These are phyloP conservation scores for Pampusana beccarii DNA, from an alignment of 2,113 vertebrate species.

Conservation along the genomic window DNA sequence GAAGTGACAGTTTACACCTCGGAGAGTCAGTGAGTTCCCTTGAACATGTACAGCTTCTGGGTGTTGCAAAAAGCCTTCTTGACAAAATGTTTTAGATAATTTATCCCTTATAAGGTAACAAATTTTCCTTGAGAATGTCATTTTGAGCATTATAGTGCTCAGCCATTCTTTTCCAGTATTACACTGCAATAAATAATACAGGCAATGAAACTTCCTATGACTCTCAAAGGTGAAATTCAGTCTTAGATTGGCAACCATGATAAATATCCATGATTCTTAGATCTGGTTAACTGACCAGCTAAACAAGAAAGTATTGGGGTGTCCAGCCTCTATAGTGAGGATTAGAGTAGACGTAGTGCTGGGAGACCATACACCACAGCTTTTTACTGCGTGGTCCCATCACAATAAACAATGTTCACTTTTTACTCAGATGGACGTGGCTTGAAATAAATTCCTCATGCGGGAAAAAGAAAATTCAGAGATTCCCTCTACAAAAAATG, in stretches of 20 bases:
- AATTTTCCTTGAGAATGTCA: slow-evolving; percentile 40
- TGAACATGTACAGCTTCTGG: neutral
- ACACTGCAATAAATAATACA: slow-evolving; percentile 7
- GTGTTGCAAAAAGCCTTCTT: neutral
- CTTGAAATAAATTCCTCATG: neutral
- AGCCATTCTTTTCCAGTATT: slow-evolving; percentile 15
- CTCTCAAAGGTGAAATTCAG: slow-evolving; percentile 57
- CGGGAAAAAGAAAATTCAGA: neutral
- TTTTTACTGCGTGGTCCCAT: neutral
- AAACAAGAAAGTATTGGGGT: neutral
- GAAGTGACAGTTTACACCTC: neutral
- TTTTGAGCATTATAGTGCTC: neutral
- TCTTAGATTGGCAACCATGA: slow-evolving; percentile 10
- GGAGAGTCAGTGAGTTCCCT: neutral
- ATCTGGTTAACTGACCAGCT: slow-evolving; percentile 34
- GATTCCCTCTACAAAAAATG: neutral
- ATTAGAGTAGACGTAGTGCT: neutral
- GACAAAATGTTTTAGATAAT: slow-evolving; percentile 24
- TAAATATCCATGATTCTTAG: slow-evolving; percentile 43
- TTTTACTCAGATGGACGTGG: neutral
- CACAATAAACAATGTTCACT: neutral
- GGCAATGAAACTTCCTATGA: slow-evolving; percentile 38
- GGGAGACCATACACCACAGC: neutral
- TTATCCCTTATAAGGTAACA: slow-evolving; percentile 35
- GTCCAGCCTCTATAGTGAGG: neutral